Percentiles rank a stretch among this genome's conserved stretches.
These are phyloP conservation scores for Rhombomys opimus DNA, from an alignment of 2,113 vertebrate genomes.

Conservation along the genomic window DNA sequence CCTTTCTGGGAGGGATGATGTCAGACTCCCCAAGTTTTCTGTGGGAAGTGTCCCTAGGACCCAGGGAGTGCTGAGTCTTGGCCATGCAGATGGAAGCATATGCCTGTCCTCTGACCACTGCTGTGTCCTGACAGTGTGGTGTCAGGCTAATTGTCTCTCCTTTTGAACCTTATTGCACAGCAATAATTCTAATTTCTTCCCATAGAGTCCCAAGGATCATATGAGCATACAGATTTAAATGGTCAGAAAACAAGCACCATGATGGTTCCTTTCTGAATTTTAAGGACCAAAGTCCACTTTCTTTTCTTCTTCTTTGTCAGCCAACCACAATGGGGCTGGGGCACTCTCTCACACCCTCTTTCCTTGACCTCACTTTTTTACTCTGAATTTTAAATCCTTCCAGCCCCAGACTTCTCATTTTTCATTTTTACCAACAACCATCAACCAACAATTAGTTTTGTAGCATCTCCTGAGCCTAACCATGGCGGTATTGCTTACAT, in stretches of 20 bases:
- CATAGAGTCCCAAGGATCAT: neutral
- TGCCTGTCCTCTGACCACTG: neutral
- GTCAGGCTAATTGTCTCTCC: neutral
- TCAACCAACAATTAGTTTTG: neutral
- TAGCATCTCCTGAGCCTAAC: neutral
- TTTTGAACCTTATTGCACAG: neutral
- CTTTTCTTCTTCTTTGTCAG: neutral
- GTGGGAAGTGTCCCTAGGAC: no score
- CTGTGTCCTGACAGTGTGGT: neutral
- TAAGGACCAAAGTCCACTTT: neutral
- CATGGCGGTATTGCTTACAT: rapidly evolving
- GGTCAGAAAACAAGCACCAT: neutral
- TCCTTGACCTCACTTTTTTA: neutral
- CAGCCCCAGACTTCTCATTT: no score
- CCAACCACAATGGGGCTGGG: no score
- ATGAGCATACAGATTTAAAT: neutral
- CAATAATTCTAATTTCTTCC: neutral
- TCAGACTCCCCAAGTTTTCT: neutral
- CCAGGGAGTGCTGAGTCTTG: no score
- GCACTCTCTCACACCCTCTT: neutral
- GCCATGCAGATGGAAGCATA: no score
- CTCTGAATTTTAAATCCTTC: neutral
- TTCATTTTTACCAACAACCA: neutral
- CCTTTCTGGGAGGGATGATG: neutral
- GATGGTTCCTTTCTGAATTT: neutral